Evolutionary conservation across 2,113 vertebrate genomes (phyloP).

Genomic region (Pseudopipra pipra): DNA sequence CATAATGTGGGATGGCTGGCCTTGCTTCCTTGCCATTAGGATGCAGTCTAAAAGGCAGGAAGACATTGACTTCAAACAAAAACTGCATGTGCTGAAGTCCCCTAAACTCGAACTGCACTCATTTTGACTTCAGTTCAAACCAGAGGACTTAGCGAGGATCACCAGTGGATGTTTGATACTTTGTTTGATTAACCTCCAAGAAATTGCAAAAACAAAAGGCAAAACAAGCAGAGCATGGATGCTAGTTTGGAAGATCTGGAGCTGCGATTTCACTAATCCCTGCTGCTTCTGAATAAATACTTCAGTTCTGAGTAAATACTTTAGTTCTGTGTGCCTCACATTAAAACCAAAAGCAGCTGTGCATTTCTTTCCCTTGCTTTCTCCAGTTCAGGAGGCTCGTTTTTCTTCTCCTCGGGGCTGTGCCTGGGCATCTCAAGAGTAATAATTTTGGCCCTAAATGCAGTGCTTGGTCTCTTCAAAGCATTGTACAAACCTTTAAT

Average conservation of each 20-base stretch:
- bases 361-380: background rate
- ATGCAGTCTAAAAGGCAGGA: background rate
- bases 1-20: background rate
- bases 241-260: background rate
- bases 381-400: background rate
- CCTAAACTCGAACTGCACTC: background rate
- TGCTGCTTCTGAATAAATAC: background rate
- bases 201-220: background rate
- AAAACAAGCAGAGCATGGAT: background rate
- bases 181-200: background rate
- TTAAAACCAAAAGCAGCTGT: background rate
- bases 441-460: background rate
- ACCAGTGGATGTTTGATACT: background rate
- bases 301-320: background rate
- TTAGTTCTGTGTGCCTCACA: background rate
- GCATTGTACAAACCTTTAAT: background rate
- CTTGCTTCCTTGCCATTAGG: background rate
- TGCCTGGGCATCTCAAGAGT: background rate
- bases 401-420: background rate
- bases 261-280: background rate
- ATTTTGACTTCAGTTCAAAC: background rate
- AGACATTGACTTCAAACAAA: background rate
- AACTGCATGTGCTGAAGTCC: background rate
- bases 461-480: conserved; percentile 6
- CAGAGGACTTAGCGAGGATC: background rate